Evolutionary conservation across 2,888 invertebrate species (phyloP).

Genomic region (Stenichneumon culpator): DNA sequence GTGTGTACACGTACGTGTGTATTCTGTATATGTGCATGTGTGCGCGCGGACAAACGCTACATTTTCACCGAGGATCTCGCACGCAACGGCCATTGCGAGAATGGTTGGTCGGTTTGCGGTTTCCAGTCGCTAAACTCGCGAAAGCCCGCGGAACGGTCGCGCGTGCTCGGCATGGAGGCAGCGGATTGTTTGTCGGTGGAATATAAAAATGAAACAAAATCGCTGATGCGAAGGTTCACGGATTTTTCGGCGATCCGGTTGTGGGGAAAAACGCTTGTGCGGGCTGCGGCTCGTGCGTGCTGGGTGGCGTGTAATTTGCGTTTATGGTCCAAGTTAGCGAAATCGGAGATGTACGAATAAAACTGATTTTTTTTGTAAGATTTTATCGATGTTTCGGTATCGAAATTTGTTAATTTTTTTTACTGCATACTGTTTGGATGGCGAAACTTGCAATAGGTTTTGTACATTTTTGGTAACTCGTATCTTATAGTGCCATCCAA

Average conservation of each 20-base stretch:
- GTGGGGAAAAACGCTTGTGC: too few species aligned
- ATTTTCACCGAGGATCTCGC: conserved; percentile 37
- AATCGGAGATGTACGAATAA: too few species aligned
- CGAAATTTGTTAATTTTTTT: not conserved
- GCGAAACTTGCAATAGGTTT: too few species aligned
- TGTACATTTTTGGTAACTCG: too few species aligned
- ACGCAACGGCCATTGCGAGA: conserved; percentile 59
- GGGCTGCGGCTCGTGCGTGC: too few species aligned
- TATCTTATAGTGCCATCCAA: too few species aligned
- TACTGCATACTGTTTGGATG: too few species aligned
- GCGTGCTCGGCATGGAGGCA: conserved; percentile 29
- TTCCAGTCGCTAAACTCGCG: conserved; percentile 53
- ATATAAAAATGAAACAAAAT: conserved; percentile 23
- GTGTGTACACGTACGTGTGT: not conserved
- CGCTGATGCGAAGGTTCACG: conserved; percentile 4
- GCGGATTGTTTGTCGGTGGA: conserved; percentile 13
- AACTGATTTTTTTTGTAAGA: too few species aligned
- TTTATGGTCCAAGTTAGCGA: too few species aligned
- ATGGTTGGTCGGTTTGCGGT: conserved; percentile 58
- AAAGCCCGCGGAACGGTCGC: not conserved
- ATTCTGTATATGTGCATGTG: not conserved
- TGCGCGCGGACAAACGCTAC: conserved; percentile 46
- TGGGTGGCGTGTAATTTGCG: too few species aligned
- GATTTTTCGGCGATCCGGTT: not conserved
- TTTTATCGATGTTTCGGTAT: too few species aligned